These are phyloP conservation scores for Megastigmus dorsalis DNA, from an alignment of 2,888 invertebrate genomes.

Conservation along the genomic window DNA sequence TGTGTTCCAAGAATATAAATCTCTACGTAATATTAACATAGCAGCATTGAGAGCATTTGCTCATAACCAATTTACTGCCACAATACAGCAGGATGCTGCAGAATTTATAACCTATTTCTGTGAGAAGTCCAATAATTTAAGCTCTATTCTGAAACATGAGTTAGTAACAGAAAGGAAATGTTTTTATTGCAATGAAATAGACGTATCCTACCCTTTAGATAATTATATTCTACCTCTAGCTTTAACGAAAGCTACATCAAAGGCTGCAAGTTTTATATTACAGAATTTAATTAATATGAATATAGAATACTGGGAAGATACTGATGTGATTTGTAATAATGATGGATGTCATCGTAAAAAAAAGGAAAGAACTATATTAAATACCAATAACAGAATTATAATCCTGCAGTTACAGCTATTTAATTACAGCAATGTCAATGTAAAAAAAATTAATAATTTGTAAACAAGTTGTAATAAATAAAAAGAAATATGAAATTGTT, in stretches of 20 bases:
- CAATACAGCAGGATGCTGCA: not conserved
- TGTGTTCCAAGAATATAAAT: not conserved
- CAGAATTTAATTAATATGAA: not conserved
- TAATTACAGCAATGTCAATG: not conserved
- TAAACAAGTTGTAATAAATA: not conserved
- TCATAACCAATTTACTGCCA: not conserved
- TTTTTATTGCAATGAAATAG: not conserved
- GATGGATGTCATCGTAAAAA: not conserved
- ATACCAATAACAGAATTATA: no score
- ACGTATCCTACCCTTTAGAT: not conserved
- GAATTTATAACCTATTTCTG: constrained; percentile 21
- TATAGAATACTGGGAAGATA: not conserved
- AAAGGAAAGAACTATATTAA: not conserved
- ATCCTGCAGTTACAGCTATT: not conserved
- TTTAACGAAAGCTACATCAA: not conserved
- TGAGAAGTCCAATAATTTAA: not conserved
- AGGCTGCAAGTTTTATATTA: not conserved
- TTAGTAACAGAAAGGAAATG: not conserved
- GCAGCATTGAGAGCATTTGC: no score
- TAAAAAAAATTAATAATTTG: not conserved
- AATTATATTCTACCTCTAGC: not conserved
- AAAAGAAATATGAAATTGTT: not conserved
- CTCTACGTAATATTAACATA: not conserved
- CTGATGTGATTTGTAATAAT: not conserved
- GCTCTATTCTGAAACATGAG: not conserved